Evolutionary conservation across 2,113 vertebrate species (phyloP), one percentile per base, ranked within the genome.

Genomic region (Rana temporaria): DNA sequence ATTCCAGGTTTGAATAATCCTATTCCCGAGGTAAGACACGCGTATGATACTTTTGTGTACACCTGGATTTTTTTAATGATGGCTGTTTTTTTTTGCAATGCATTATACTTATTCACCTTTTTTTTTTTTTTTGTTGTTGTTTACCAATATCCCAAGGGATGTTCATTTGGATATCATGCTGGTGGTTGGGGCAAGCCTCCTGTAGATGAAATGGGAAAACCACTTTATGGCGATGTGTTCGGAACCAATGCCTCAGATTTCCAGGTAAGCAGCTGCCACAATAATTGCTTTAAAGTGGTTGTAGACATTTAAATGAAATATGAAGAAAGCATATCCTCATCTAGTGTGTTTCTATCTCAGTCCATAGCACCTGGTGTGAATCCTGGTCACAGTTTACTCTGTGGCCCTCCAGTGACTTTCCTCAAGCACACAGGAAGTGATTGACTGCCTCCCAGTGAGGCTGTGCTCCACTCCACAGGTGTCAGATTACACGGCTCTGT

Each of bases 111-210:
- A 62, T 62, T 62, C 4, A 62, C 8, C n/a, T 62, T 6, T 48
- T 22, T 70, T 19, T 1, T 20, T 24, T 4, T 60, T 6, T 3
- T 1, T 0, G 18, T n/a, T 1, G 0, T 64, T 19, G 8, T 48
- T 48, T 8, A 48, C 6, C 3, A 8, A 48, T 67, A 2, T 66
- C 12, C 59, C 20, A 84, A 97, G 96, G 94, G 95, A 85, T 97
- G 96, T 66, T 96, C 96, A 0, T 97, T 98, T 42, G 96, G 96
- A 6, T 96, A 97, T 82, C 96, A 98, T 0, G 96, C 96, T 0
- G 96, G 96, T 2, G 96, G 96, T 59, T 98, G 96, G 96, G 96
- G 96, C 0, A 98, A 98, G 62, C 96, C 96, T 0, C 96, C 95
- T 0, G 96, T 97, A 0, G 95, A 96, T 11, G 96, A 97, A 86